phyloP scores from a whole-genome alignment of 2,888 invertebrate species.

The Rhopalosiphum nymphaeae region DNA sequence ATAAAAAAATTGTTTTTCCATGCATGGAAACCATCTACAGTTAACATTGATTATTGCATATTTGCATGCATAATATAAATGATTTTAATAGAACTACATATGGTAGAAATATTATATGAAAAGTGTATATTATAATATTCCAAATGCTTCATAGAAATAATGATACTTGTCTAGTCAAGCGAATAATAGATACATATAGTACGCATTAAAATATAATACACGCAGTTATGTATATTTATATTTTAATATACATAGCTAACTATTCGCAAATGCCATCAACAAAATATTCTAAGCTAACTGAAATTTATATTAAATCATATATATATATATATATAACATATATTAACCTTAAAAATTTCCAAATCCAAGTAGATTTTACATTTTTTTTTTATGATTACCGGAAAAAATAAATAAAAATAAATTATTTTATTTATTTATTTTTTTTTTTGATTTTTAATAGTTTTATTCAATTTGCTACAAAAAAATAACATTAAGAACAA shows the following conservation, averaged over 20 bases:
- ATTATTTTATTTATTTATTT: no score
- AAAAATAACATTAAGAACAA: no score
- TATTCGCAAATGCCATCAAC: background rate
- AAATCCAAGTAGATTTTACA: no score
- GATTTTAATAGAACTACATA: background rate
- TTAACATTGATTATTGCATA: background rate
- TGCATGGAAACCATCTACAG: background rate
- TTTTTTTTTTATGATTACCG: no score
- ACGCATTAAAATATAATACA: background rate
- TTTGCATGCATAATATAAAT: background rate
- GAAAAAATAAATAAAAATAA: no score
- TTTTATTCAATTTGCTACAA: no score
- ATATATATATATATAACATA: no score
- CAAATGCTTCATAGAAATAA: background rate
- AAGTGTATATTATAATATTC: background rate
- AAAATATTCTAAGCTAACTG: background rate
- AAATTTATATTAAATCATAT: no score
- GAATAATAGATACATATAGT: background rate
- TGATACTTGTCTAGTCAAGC: background rate
- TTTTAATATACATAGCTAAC: background rate
- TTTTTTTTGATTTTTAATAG: no score
- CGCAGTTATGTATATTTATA: background rate
- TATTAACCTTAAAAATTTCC: no score
- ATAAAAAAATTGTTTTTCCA: background rate
- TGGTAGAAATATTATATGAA: background rate